A percentile compares a stretch with the other conserved stretches of the same genome.
Conservation (phyloP, 2,113 vertebrate species). For the Gobiocypris rarus region DNA sequence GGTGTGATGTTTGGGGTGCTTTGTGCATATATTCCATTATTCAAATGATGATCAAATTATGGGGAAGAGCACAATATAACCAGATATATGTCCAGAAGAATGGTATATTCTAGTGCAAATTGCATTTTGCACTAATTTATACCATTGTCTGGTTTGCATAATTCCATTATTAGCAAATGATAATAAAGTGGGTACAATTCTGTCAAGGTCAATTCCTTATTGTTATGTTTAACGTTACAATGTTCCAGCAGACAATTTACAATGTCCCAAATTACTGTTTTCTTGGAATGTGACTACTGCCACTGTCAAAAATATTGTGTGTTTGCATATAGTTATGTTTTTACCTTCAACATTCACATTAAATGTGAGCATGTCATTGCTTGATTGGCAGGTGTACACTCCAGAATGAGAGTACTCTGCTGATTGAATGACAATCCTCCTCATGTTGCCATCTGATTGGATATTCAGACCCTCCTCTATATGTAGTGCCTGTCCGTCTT, state of each 20-base stretch:
- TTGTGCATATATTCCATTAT: too few relatives aligned
- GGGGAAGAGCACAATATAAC: too few relatives aligned
- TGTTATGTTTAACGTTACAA: background rate
- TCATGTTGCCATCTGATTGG: constrained; percentile 77
- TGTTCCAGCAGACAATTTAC: background rate
- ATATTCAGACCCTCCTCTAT: constrained; percentile 65
- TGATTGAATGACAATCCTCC: constrained; percentile 75
- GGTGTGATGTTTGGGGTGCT: too few relatives aligned
- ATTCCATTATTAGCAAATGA: background rate
- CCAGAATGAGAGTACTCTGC: constrained; percentile 73
- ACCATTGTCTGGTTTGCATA: background rate
- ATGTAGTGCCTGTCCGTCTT: constrained; percentile 71
- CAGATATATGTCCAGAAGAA: too few relatives aligned
- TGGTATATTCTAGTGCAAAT: too few relatives aligned
- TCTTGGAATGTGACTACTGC: background rate
- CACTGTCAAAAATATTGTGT: background rate
- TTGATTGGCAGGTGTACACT: constrained; percentile 74
- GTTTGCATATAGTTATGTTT: background rate
- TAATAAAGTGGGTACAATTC: background rate
- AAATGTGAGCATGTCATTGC: constrained; percentile 71
- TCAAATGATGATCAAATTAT: too few relatives aligned
- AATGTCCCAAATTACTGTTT: background rate
- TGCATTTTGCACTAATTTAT: too few relatives aligned
- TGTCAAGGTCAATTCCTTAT: background rate
- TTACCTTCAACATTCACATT: constrained; percentile 75